Conservation (phyloP, 2,888 invertebrate species). For the Monopis laevigella region DNA sequence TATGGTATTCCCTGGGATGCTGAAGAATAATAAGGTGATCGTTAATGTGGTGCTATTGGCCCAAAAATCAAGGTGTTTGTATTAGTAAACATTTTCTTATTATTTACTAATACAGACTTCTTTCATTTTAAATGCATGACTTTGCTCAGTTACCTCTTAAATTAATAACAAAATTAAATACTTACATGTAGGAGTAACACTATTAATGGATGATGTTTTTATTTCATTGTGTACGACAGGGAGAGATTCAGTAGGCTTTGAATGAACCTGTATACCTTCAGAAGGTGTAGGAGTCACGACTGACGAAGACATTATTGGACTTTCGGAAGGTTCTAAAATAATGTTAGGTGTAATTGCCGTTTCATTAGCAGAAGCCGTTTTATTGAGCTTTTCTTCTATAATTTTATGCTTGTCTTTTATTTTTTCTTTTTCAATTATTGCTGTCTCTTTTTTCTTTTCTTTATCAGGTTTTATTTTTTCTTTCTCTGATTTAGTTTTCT, state of each 20-base stretch:
- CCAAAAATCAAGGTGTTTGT: too few relatives aligned
- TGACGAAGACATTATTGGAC: conserved; percentile 24
- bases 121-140: too few relatives aligned
- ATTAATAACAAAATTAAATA: conserved; percentile 16
- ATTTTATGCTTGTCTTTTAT: conserved; percentile 29
- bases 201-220: conserved; percentile 42
- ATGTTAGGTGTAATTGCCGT: conserved; percentile 30
- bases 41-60: too few relatives aligned
- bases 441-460: conserved; percentile 47
- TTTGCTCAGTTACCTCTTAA: too few relatives aligned
- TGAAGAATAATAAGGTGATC: conserved; percentile 28
- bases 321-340: conserved; percentile 38
- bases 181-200: conserved; percentile 43
- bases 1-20: conserved; percentile 53
- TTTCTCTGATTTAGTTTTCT: conserved; percentile 22
- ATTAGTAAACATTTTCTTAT: too few relatives aligned
- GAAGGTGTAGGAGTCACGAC: conserved; percentile 43
- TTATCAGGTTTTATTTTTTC: conserved; percentile 32
- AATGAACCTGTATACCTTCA: conserved; percentile 30
- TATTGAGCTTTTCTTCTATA: conserved; percentile 31
- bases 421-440: conserved; percentile 34
- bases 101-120: too few relatives aligned
- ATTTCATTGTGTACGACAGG: conserved; percentile 24
- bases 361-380: conserved; percentile 26
- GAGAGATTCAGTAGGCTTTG: conserved; percentile 12